phyloP scores from a whole-genome alignment of 2,797 vertebrate species.

The Molothrus aeneus region DNA sequence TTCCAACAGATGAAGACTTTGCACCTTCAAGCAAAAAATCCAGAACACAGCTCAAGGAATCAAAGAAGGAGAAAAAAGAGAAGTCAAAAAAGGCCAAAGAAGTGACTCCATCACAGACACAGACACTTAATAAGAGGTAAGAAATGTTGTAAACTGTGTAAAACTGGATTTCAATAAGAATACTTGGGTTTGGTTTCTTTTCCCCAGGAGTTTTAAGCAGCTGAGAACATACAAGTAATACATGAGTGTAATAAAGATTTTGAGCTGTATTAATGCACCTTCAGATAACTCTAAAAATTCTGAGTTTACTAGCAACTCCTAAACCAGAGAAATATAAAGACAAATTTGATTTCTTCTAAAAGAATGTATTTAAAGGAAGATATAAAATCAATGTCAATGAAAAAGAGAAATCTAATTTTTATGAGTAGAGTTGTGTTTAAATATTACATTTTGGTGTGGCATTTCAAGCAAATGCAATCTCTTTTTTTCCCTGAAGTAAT shows the following conservation, averaged over 20 bases:
- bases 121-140: slow-evolving; percentile 78
- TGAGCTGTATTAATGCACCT: neutral
- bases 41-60: slow-evolving; percentile 68
- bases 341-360: neutral
- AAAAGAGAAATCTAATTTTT: neutral
- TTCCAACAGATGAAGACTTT: slow-evolving; percentile 86
- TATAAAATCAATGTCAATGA: neutral
- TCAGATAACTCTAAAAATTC: neutral
- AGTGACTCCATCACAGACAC: slow-evolving; percentile 37
- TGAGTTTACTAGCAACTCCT: neutral
- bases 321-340: neutral
- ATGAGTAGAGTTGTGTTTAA: neutral
- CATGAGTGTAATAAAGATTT: neutral
- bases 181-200: neutral
- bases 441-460: neutral
- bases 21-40: slow-evolving; percentile 84
- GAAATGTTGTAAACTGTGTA: neutral
- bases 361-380: neutral
- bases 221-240: neutral
- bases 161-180: neutral
- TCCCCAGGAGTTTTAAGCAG: neutral
- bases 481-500: neutral
- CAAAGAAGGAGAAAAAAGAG: slow-evolving; percentile 67
- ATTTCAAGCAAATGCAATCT: neutral
- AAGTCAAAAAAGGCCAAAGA: slow-evolving; percentile 74